Evolutionary conservation across 2,113 vertebrate species (phyloP).

Genomic region (Typhlomys cinereus): DNA sequence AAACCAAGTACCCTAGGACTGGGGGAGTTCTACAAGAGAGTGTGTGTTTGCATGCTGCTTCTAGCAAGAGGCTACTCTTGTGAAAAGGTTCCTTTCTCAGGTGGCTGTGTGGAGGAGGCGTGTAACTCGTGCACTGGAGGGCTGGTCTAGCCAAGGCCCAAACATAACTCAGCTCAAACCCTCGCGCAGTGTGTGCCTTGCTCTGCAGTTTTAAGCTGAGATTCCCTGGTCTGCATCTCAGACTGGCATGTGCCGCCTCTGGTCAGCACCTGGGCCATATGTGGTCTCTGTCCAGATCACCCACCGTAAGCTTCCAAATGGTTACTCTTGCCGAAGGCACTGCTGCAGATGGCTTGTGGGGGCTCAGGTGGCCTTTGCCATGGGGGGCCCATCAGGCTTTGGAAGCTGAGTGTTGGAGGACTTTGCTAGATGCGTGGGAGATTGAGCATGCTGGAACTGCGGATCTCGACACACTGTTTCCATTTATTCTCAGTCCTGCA

Average conservation of each 20-base stretch:
- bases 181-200: background rate
- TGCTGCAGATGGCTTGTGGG: background rate
- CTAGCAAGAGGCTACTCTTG: background rate
- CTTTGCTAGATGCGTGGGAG: background rate
- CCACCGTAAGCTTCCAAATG: background rate
- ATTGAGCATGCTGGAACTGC: rapidly evolving
- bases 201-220: background rate
- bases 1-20: background rate
- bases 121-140: background rate
- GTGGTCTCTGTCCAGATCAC: background rate
- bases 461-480: background rate
- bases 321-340: too few relatives aligned
- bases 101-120: rapidly evolving
- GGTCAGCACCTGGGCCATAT: rapidly evolving
- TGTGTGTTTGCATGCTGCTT: background rate
- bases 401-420: rapidly evolving
- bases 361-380: background rate
- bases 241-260: background rate
- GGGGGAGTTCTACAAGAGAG: background rate
- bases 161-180: background rate
- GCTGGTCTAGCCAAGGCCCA: background rate
- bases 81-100: background rate
- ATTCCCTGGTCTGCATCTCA: background rate
- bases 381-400: background rate
- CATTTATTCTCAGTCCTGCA: background rate